These are phyloP conservation scores for Pararge aegeria DNA, from an alignment of 1,140 invertebrate species.

Conservation along the genomic window DNA sequence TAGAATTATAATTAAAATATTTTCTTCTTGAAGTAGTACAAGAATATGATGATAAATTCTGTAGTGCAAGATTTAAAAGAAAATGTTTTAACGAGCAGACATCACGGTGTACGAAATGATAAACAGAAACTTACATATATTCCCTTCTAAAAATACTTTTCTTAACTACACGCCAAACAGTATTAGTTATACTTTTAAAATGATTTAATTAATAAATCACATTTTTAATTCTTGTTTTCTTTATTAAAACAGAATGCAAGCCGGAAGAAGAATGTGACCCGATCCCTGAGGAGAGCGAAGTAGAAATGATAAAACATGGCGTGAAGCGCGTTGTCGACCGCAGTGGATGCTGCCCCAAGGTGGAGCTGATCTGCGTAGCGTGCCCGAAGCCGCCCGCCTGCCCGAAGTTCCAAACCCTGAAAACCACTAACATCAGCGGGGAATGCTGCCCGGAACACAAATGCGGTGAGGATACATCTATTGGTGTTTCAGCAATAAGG, in stretches of 20 bases:
- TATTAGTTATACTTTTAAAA: too few species aligned
- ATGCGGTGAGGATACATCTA: slow-evolving; percentile 81
- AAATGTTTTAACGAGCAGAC: too few species aligned
- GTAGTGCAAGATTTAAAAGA: too few species aligned
- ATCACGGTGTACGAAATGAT: too few species aligned
- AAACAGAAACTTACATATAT: too few species aligned
- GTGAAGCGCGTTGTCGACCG: slow-evolving; percentile 80
- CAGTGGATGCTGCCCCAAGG: slow-evolving; percentile 85
- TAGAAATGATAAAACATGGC: slow-evolving; percentile 81
- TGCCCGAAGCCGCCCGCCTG: slow-evolving; percentile 83
- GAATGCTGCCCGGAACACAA: slow-evolving; percentile 84
- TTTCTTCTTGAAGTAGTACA: too few species aligned
- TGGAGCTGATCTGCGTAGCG: slow-evolving; percentile 81
- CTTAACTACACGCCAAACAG: too few species aligned
- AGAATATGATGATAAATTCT: too few species aligned
- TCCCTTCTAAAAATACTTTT: too few species aligned
- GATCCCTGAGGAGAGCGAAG: slow-evolving; percentile 58
- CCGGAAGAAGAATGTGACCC: slow-evolving; percentile 84
- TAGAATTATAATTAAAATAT: too few species aligned
- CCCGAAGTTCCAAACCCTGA: slow-evolving; percentile 79
- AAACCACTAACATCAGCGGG: slow-evolving; percentile 60
- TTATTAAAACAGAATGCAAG: slow-evolving; percentile 86
- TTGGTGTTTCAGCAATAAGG: slow-evolving; percentile 81
- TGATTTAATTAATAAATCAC: too few species aligned
- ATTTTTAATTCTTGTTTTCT: too few species aligned